phyloP scores from a whole-genome alignment of 2,888 invertebrate genomes.

The Ptychoptera contaminata region DNA sequence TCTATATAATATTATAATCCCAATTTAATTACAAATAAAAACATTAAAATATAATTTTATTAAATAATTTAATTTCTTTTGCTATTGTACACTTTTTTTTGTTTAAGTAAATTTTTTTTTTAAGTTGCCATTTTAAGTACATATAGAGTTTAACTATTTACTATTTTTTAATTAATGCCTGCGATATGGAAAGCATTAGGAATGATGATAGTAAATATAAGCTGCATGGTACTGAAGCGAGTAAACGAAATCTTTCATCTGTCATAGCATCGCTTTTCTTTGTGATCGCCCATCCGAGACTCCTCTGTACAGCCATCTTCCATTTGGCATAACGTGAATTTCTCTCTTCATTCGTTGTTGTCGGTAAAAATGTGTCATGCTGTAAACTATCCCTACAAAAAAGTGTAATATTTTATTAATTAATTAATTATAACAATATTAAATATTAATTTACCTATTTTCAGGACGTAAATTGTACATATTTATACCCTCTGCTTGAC shows the following conservation, averaged over 20 bases:
- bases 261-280: conserved; percentile 63
- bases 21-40: too few relatives aligned
- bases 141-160: too few relatives aligned
- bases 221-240: conserved; percentile 65
- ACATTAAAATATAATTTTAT: too few relatives aligned
- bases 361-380: conserved; percentile 65
- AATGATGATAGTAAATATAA: conserved; percentile 61
- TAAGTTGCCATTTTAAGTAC: too few relatives aligned
- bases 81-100: too few relatives aligned
- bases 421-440: not conserved
- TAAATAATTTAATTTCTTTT: too few relatives aligned
- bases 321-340: conserved; percentile 74
- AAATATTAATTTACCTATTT: conserved; percentile 27
- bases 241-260: conserved; percentile 62
- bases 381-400: conserved; percentile 27
- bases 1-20: too few relatives aligned
- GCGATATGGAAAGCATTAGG: conserved; percentile 40
- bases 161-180: not conserved
- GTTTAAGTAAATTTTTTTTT: too few relatives aligned
- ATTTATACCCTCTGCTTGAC: conserved; percentile 55
- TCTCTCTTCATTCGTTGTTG: conserved; percentile 65
- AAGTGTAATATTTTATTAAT: not conserved
- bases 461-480: conserved; percentile 50
- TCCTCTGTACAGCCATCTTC: conserved; percentile 89
- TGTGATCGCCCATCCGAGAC: conserved; percentile 72